Evolutionary conservation across 2,888 invertebrate genomes (phyloP).

Genomic region (Oscheius sp.): DNA sequence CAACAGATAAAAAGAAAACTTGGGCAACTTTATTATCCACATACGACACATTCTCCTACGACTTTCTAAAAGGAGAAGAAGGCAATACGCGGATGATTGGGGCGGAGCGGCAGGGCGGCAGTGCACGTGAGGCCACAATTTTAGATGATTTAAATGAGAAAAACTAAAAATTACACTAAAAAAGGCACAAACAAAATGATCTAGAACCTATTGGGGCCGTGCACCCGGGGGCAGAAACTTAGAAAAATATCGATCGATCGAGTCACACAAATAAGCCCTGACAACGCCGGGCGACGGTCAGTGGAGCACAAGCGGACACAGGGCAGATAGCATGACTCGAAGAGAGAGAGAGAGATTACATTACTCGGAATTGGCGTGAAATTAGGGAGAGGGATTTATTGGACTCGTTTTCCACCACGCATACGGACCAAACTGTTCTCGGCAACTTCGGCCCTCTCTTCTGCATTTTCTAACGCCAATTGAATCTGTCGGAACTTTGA

Average conservation of each 20-base stretch:
- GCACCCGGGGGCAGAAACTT: slow-evolving; percentile 30
- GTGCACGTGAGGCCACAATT: slow-evolving; percentile 8
- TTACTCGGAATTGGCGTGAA: slow-evolving; percentile 27
- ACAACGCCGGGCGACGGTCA: slow-evolving; percentile 2
- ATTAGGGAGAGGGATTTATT: slow-evolving; percentile 10
- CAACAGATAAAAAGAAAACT: slow-evolving; percentile 15
- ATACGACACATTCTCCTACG: background rate
- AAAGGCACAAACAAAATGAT: background rate
- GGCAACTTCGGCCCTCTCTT: slow-evolving; percentile 76
- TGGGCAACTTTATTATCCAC: slow-evolving; percentile 16
- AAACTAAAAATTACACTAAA: background rate
- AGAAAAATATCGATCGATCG: slow-evolving; percentile 23
- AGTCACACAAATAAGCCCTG: background rate
- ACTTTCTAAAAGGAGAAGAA: background rate
- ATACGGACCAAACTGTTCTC: slow-evolving; percentile 75
- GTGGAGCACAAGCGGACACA: slow-evolving; percentile 19
- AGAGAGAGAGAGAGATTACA: slow-evolving; percentile 15
- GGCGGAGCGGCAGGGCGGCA: slow-evolving; percentile 6
- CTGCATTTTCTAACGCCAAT: slow-evolving; percentile 78
- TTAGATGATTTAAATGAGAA: background rate
- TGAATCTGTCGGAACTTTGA: slow-evolving; percentile 89
- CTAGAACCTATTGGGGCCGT: slow-evolving; percentile 23
- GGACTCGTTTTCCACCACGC: slow-evolving; percentile 61
- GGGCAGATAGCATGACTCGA: background rate
- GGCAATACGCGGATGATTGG: background rate